Percentiles rank a stretch among this genome's conserved stretches.
Conservation (phyloP, 2,113 vertebrate genomes). For the Formicarius rufipectus region DNA sequence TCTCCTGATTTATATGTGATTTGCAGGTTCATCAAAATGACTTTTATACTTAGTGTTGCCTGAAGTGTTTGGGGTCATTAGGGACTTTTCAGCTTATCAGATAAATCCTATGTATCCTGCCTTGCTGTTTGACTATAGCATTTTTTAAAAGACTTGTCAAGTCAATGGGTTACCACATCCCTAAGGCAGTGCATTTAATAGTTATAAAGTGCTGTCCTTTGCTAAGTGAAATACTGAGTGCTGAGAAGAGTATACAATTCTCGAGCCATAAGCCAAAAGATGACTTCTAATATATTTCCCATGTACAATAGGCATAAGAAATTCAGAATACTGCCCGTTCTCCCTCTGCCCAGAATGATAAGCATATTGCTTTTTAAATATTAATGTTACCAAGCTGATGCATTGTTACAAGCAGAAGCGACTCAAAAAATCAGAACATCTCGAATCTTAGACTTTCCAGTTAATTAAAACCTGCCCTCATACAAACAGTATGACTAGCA, state of each 20-base stretch:
- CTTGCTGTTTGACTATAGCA: conserved; percentile 44
- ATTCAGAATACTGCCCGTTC: neutral
- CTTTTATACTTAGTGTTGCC: conserved; percentile 36
- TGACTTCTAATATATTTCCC: conserved; percentile 47
- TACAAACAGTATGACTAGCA: neutral
- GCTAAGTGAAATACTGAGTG: conserved; percentile 60
- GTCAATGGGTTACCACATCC: conserved; percentile 64
- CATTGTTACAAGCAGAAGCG: neutral
- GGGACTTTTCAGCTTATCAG: conserved; percentile 26
- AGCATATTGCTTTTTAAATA: conserved; percentile 41
- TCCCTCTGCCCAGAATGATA: neutral
- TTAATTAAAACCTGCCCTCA: neutral
- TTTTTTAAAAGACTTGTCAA: conserved; percentile 66
- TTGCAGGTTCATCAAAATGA: conserved; percentile 50
- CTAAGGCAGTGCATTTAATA: conserved; percentile 48
- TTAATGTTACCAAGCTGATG: conserved; percentile 24
- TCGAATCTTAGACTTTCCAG: neutral
- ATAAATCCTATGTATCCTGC: conserved; percentile 43
- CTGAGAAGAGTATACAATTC: conserved; percentile 37
- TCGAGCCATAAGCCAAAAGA: conserved; percentile 44
- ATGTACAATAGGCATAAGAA: neutral
- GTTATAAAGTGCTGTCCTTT: conserved; percentile 69
- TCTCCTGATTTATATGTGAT: conserved; percentile 31
- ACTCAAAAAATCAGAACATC: conserved; percentile 1
- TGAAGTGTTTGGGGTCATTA: conserved; percentile 40